These are phyloP conservation scores for Battus philenor DNA, from an alignment of 1,140 invertebrate species.

Conservation along the genomic window DNA sequence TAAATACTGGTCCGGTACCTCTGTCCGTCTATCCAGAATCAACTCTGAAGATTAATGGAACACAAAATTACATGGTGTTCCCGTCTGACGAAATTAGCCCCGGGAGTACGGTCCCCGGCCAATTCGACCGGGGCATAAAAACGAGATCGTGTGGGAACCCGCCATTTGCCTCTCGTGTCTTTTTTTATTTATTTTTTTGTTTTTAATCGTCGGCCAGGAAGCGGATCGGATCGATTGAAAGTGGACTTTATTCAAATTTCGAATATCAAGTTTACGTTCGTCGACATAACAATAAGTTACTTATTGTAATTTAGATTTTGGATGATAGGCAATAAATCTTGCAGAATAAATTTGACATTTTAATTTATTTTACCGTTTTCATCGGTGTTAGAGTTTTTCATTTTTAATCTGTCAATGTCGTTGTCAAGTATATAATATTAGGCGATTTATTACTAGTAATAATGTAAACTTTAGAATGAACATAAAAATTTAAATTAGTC, in stretches of 20 bases:
- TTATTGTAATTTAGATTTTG: too few species aligned
- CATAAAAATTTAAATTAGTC: conserved; percentile 1
- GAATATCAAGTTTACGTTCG: neutral
- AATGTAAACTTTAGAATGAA: too few species aligned
- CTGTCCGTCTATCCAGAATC: conserved; percentile 29
- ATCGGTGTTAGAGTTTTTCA: too few species aligned
- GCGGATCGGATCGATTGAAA: conserved; percentile 7
- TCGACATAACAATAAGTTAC: neutral
- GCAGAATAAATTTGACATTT: too few species aligned
- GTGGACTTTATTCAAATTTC: neutral
- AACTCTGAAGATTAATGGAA: conserved; percentile 30
- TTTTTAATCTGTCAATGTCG: too few species aligned
- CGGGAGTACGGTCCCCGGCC: conserved; percentile 19
- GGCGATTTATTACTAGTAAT: too few species aligned
- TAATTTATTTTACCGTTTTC: too few species aligned
- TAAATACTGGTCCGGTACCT: conserved; percentile 8
- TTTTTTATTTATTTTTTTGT: conserved; percentile 18
- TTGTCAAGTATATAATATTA: too few species aligned
- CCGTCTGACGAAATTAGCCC: conserved; percentile 33
- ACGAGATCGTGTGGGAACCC: conserved; percentile 31
- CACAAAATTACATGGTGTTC: conserved; percentile 40
- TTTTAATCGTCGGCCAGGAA: conserved; percentile 24
- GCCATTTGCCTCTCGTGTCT: conserved; percentile 20
- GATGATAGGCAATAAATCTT: too few species aligned
- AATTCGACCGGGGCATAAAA: conserved; percentile 29